Conservation (phyloP, 2,888 invertebrate genomes). For the Ypsolopha sequella region DNA sequence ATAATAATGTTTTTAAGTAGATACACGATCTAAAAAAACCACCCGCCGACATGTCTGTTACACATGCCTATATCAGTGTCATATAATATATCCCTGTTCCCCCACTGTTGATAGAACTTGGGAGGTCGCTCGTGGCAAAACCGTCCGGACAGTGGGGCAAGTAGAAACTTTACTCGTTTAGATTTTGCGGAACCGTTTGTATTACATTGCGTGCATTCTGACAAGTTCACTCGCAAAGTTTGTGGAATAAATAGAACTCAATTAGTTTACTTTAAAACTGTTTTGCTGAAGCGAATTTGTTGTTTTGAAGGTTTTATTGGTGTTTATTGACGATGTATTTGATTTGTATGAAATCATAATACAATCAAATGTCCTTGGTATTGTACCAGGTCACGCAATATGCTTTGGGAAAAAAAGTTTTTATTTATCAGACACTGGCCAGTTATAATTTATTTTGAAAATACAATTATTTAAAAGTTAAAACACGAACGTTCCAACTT, state of each 20-base stretch:
- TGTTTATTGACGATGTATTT: background rate
- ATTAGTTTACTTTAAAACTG: conserved; percentile 20
- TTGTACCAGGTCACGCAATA: too few relatives aligned
- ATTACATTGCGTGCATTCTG: conserved; percentile 48
- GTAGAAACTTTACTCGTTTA: conserved; percentile 69
- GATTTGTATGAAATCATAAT: background rate
- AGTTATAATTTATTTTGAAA: too few relatives aligned
- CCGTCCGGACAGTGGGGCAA: conserved; percentile 50
- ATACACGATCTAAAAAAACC: conserved; percentile 7
- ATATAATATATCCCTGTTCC: conserved; percentile 10
- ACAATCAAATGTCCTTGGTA: too few relatives aligned
- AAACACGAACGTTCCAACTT: too few relatives aligned
- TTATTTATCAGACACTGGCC: too few relatives aligned
- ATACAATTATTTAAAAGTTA: too few relatives aligned
- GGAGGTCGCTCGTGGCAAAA: conserved; percentile 15
- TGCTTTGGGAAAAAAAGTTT: too few relatives aligned
- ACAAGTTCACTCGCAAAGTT: conserved; percentile 44
- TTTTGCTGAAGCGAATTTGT: background rate
- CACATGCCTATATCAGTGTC: conserved; percentile 43
- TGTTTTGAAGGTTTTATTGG: background rate
- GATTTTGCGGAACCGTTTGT: conserved; percentile 57
- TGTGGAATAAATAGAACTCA: conserved; percentile 24
- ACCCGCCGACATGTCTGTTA: conserved; percentile 19
- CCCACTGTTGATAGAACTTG: conserved; percentile 5
- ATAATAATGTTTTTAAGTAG: too few relatives aligned